These are phyloP conservation scores for Sciurus vulgaris DNA, from an alignment of 2,797 vertebrate genomes.

Conservation along the genomic window DNA sequence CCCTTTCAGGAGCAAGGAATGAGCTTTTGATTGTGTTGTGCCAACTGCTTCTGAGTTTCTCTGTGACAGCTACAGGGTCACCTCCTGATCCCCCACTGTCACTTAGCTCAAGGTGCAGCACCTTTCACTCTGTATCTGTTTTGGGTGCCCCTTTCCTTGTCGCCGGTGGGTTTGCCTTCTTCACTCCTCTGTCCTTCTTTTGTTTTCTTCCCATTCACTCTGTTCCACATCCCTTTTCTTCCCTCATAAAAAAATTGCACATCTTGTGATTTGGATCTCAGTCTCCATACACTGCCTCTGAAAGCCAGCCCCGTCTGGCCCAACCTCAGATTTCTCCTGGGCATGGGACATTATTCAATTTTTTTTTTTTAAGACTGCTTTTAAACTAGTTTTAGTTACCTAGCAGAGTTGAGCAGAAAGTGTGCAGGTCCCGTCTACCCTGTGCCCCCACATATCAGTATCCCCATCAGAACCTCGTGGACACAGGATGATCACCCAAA, in stretches of 20 bases:
- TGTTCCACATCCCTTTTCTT: not conserved
- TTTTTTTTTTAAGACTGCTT: not conserved
- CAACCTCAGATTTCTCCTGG: not conserved
- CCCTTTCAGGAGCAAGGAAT: not conserved
- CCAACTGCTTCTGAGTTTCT: not conserved
- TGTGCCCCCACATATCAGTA: not conserved
- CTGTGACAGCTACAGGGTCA: not conserved
- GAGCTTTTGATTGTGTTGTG: not conserved
- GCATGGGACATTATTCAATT: not conserved
- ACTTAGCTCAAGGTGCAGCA: not conserved
- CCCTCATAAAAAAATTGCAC: not conserved
- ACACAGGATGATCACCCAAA: not conserved
- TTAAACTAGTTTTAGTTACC: not conserved
- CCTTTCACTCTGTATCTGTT: not conserved
- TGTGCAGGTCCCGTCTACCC: not conserved
- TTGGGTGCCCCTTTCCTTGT: not conserved
- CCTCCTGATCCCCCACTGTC: not conserved
- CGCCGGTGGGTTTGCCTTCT: not conserved
- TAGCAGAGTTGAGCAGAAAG: not conserved
- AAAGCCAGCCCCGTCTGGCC: not conserved
- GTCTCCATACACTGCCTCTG: not conserved
- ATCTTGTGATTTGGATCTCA: not conserved
- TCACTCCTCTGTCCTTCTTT: not conserved
- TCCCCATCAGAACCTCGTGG: not conserved
- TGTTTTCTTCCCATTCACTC: not conserved